Evolutionary conservation across 37 sponge, comb jelly and placozoan species (phyloP), one percentile per base, ranked within the genome.

Genomic region (Halichondria panicea): DNA sequence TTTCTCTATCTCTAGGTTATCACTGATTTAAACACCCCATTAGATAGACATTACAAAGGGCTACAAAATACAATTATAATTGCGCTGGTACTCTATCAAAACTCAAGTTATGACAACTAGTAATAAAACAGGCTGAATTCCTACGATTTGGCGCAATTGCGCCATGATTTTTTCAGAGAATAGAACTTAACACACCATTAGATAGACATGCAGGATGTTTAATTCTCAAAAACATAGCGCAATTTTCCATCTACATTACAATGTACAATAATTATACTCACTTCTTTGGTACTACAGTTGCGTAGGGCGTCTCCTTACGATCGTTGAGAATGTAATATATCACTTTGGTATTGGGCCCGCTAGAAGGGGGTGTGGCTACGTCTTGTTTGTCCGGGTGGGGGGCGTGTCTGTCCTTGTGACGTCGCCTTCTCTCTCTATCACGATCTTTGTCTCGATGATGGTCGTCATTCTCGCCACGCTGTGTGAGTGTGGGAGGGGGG

Each of bases 271-370:
- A 70, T 6, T 11, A 9, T 25, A 77, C 84, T 76, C 32, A 86
- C 87, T 68, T 72, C 24, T 38, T 74, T 19, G 87, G 80, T 25
- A 86, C 75, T 30, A 63, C 1, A 9, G 80, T 78, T 12, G 68
- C 74, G 67, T 78, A 86, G 25, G 87, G 87, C 22, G 80, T 78
- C 55, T 86, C 87, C 18, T 45, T 42, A 40, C 78, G 78, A 3
- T 85, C 86, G 5, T 42, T 53, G 19, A 39, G 48, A 67, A 86
- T 72, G 61, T 86, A 86, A 28, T 79, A 86, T 8, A 79, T 27
- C 54, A 86, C 87, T 32, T 72, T 72, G 45, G 87, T 86, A 44
- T 31, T 33, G 36, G 74, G 74, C 37, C 68, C 37, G 34, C 37
- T 30, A 63, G 31, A 24, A 27, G 60, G 27, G 7, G 60, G 8